Evolutionary conservation across 2,113 vertebrate genomes (phyloP), one percentile per base, ranked within the genome.

Genomic region (rat (Rattus norvegicus)): DNA sequence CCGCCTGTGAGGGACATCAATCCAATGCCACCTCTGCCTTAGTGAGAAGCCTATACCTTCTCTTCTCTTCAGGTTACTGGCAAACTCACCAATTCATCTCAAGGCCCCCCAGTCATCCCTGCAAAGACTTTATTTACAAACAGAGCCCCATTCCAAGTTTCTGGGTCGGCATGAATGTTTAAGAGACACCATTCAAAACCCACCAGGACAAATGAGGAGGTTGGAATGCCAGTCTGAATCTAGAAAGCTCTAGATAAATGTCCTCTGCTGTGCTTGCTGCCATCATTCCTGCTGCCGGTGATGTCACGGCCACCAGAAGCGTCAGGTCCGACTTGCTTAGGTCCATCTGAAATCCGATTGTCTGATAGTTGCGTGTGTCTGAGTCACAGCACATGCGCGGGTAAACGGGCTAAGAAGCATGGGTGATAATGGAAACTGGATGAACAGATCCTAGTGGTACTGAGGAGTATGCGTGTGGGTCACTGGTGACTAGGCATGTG

Each of bases 61-160:
- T 72, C 43, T n/a, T 84, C 70, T 70, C 59, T 19, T 28, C 49
- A 85, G 63, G 79, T 30, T 3, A 16, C 49, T 0, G 20, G 12
- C 47, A 52, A 70, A 52, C 63, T 49, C 47, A 33, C 10, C 49
- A 30, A 39, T 43, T 63, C 54, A 69, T 72, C 20, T 49, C n/a
- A 72, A 90, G 26, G 76, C 65, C 54, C 22, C 67, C 88, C 65
- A 83, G 56, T 54, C 26, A 26, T 0, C 14, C 47, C 16, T 22
- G 1, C 28, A 84, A 90, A 95, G 65, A 86, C n/a, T 30, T 59
- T 39, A 14, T 85, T 94, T 95, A 19, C 17, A 52, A 88, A 52
- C 49, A 81, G 83, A 33, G n/a, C 87, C 63, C 67, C 12, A 86
- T 83, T 90, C 33, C 65, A 26, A 87, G 43, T 11, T 95, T 96